Percentiles rank a stretch among this genome's conserved stretches.
Evolutionary conservation across 2,888 invertebrate genomes (phyloP).

Genomic region (Ophraella communa): DNA sequence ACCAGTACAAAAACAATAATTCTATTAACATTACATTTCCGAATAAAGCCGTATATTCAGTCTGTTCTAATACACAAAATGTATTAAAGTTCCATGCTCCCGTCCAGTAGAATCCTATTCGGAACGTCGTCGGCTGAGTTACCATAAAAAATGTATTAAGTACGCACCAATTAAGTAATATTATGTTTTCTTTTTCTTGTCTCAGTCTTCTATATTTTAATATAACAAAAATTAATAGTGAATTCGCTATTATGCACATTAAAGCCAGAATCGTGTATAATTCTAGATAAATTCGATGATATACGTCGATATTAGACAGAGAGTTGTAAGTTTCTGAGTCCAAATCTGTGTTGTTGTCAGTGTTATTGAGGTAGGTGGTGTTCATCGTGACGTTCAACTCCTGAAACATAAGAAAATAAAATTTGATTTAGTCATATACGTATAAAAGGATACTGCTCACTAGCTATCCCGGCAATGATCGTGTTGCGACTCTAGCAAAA

Average conservation of each 20-base stretch:
- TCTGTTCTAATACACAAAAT: slow-evolving; percentile 27
- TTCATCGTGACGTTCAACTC: slow-evolving; percentile 15
- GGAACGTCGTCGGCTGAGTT: slow-evolving; percentile 15
- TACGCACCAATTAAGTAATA: slow-evolving; percentile 32
- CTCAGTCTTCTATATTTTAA: slow-evolving; percentile 32
- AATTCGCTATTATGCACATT: slow-evolving; percentile 26
- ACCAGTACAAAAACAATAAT: slow-evolving; percentile 32
- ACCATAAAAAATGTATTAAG: slow-evolving; percentile 28
- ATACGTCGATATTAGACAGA: neutral
- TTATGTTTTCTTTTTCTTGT: slow-evolving; percentile 30
- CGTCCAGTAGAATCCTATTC: slow-evolving; percentile 2
- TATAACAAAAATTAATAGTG: slow-evolving; percentile 32
- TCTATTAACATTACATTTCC: slow-evolving; percentile 22
- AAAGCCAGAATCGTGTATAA: slow-evolving; percentile 27
- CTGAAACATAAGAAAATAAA: slow-evolving; percentile 10
- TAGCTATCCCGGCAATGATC: too few species aligned
- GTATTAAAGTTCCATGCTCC: neutral
- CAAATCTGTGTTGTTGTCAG: neutral
- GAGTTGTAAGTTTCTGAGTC: neutral
- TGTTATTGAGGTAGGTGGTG: neutral
- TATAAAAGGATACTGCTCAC: too few species aligned
- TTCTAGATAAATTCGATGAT: slow-evolving; percentile 22
- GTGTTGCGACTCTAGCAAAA: too few species aligned
- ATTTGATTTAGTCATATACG: too few species aligned
- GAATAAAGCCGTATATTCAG: slow-evolving; percentile 18